Percentiles rank a stretch among this genome's conserved stretches.
Evolutionary conservation across 2,888 invertebrate genomes (phyloP).

Genomic region (Polylopha cassiicola): DNA sequence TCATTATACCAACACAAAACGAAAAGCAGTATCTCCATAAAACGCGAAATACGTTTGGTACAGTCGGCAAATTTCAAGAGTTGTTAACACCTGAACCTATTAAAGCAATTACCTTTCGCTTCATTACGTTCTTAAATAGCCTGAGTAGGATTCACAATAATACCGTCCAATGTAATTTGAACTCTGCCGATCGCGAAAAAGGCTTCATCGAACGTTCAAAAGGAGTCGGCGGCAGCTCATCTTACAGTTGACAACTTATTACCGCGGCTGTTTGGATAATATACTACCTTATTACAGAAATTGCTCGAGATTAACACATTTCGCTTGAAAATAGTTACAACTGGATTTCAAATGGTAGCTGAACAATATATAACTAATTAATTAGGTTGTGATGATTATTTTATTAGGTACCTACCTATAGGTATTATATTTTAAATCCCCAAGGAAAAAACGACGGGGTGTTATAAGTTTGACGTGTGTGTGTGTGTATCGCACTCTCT

Average conservation of each 20-base stretch:
- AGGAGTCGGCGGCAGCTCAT: slow-evolving; percentile 20
- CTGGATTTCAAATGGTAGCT: slow-evolving; percentile 31
- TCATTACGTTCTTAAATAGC: slow-evolving; percentile 48
- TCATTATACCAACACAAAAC: too few species aligned
- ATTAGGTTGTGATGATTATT: slow-evolving; percentile 24
- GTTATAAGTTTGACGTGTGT: too few species aligned
- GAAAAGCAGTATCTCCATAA: not conserved
- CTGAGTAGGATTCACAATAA: slow-evolving; percentile 38
- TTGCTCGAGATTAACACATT: slow-evolving; percentile 34
- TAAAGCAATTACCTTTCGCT: slow-evolving; percentile 41
- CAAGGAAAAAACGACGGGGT: too few species aligned
- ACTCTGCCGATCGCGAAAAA: slow-evolving; percentile 22
- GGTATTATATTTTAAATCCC: too few species aligned
- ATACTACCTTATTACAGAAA: slow-evolving; percentile 33
- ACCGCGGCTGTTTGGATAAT: slow-evolving; percentile 34
- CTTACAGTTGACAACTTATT: slow-evolving; percentile 27
- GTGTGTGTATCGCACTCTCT: too few species aligned
- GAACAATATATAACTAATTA: not conserved
- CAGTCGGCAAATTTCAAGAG: slow-evolving; percentile 38
- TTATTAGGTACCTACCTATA: slow-evolving; percentile 29
- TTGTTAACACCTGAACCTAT: slow-evolving; percentile 56
- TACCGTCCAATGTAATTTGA: slow-evolving; percentile 27
- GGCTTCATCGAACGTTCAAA: slow-evolving; percentile 16
- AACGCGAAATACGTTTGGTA: slow-evolving; percentile 11
- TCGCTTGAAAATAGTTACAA: slow-evolving; percentile 28